Percentiles rank a stretch among this genome's conserved stretches.
Evolutionary conservation across 2,797 vertebrate species (phyloP).

Genomic region (Hephaestus fuliginosus): DNA sequence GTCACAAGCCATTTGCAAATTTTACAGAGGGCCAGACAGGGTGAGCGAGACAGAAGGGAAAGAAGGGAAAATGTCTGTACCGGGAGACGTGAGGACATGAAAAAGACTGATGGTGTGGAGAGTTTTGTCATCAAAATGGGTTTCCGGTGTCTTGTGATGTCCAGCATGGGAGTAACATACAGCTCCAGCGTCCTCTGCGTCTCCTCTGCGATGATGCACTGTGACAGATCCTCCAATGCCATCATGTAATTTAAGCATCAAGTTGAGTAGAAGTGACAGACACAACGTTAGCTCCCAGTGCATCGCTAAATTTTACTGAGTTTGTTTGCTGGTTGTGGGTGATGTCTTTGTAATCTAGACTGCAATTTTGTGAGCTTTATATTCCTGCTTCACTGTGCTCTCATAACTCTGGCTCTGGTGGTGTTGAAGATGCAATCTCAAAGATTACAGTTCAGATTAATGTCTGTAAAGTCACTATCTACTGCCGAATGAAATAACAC

Average conservation of each 20-base stretch:
- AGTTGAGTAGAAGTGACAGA: conserved; percentile 21
- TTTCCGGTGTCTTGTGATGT: background rate
- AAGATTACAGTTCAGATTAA: too few species aligned
- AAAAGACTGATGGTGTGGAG: conserved; percentile 3
- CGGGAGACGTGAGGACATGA: background rate
- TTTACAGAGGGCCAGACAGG: background rate
- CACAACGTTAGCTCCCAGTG: background rate
- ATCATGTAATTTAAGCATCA: conserved; percentile 7
- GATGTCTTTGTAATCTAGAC: background rate
- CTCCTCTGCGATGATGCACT: conserved; percentile 6
- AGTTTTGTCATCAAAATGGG: conserved; percentile 18
- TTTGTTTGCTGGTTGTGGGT: background rate
- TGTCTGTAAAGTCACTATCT: too few species aligned
- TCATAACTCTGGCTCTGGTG: background rate
- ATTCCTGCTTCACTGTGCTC: background rate
- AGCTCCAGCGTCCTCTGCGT: background rate
- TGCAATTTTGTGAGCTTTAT: background rate
- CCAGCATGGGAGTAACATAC: background rate
- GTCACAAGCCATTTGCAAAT: conserved; percentile 38
- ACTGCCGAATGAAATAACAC: too few species aligned
- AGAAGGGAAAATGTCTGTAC: background rate
- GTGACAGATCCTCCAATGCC: conserved; percentile 2
- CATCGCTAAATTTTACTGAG: background rate
- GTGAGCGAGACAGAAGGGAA: background rate
- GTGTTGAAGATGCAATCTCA: too few species aligned